phyloP scores from a whole-genome alignment of 2,888 invertebrate species.

The Drosophila testacea region DNA sequence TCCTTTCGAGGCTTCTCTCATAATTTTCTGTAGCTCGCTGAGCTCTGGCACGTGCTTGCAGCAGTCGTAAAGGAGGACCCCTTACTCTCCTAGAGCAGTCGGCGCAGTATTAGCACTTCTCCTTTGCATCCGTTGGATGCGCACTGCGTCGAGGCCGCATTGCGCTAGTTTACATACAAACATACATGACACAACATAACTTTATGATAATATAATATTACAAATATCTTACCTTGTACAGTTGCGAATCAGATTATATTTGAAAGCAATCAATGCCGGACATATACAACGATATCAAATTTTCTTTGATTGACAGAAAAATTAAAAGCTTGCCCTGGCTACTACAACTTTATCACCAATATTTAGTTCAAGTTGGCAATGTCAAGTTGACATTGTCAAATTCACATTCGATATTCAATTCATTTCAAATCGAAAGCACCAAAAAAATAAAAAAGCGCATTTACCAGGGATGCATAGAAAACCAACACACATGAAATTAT shows the following conservation, averaged over 20 bases:
- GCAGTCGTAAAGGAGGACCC: neutral
- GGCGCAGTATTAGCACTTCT: neutral
- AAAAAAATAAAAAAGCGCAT: neutral
- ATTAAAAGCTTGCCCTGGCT: neutral
- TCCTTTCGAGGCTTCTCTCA: neutral
- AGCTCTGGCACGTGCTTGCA: neutral
- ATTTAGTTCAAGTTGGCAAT: no score
- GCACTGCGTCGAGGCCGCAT: constrained; percentile 28
- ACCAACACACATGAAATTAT: no score
- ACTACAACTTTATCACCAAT: neutral
- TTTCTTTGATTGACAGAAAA: neutral
- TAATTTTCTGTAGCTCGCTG: neutral
- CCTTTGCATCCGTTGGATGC: constrained; percentile 14
- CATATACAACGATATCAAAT: neutral
- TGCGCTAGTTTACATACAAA: no score
- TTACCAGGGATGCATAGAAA: neutral
- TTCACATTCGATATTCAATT: neutral
- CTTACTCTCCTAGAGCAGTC: neutral
- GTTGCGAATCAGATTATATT: neutral
- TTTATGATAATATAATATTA: neutral
- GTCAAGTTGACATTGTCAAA: no score
- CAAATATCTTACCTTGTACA: neutral
- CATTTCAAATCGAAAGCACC: neutral
- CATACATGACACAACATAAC: no score
- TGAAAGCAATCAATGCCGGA: neutral